These are phyloP conservation scores for Sterrhoptilus dennistouni DNA, from an alignment of 2,113 vertebrate species.

Conservation along the genomic window DNA sequence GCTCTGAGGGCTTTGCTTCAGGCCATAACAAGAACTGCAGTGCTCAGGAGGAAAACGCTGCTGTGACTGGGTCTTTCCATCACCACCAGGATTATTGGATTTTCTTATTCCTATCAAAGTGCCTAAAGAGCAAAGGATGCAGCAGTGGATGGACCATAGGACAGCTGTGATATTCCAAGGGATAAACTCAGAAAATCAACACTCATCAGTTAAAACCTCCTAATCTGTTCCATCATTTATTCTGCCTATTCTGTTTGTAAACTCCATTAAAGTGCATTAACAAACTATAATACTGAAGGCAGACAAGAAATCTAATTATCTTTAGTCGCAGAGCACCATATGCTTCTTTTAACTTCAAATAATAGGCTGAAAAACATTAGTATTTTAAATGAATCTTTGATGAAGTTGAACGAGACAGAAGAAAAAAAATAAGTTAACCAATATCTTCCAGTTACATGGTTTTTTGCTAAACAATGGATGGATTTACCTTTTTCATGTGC, in stretches of 20 bases:
- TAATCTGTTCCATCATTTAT: constrained; percentile 20
- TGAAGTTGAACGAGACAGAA: constrained; percentile 20
- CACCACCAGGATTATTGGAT: neutral
- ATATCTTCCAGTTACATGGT: neutral
- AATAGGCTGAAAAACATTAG: constrained; percentile 53
- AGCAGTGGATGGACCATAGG: neutral
- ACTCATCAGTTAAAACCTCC: constrained; percentile 1
- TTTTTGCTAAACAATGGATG: neutral
- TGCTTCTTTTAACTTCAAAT: constrained; percentile 71
- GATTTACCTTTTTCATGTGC: constrained; percentile 31
- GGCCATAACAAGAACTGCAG: neutral
- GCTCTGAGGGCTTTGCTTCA: neutral
- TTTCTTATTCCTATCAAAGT: neutral
- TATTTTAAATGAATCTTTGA: constrained; percentile 67
- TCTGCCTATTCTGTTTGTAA: constrained; percentile 56
- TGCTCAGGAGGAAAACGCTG: neutral
- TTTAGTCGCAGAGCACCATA: constrained; percentile 71
- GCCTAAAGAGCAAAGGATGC: neutral
- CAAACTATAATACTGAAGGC: constrained; percentile 61
- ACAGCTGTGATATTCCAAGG: neutral
- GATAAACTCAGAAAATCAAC: neutral
- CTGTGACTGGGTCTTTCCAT: neutral
- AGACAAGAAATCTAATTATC: constrained; percentile 75
- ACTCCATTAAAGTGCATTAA: constrained; percentile 60
- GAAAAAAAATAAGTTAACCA: neutral